Evolutionary conservation across 2,797 vertebrate species (phyloP), one percentile per base, ranked within the genome.

Genomic region (Hoplostethus atlanticus): DNA sequence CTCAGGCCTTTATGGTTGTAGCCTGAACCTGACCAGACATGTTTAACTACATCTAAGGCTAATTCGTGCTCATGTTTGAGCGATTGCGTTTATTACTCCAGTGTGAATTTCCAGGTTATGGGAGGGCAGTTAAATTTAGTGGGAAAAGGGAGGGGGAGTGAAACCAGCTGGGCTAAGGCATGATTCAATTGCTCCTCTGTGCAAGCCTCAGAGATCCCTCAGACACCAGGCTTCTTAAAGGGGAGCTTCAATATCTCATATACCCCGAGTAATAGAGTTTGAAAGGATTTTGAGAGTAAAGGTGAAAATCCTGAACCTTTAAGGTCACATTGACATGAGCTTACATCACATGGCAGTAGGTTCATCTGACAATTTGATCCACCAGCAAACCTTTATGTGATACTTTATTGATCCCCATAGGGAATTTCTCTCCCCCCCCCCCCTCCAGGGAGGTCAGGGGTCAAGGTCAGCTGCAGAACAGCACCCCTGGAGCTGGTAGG

Each of bases 21-120:
- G 59, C 48, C 21, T 75, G 25, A 81, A 87, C 84, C 34, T 79
- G 80, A 17, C 62, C 60, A 47, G 79, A 70, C 85, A 73, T 71
- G 84, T 87, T 83, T 74, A 25, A 71, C 65, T 64, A 75, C 65
- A 77, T 77, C 51, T 30, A 62, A 67, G 64, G 47, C 38, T 76
- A 83, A 81, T 84, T 86, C 36, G 46, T 52, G 61, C 51, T 76
- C 54, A 31, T 79, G 73, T 78, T 60, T 8, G 54, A 73, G 50
- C 65, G 36, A 53, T 53, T 68, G 55, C 36, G 46, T 87, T 74
- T 77, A 80, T 66, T 64, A 57, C 50, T 34, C 53, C 17, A 1
- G 48, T 73, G 67, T 59, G 68, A 65, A 11, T 71, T 78, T 78
- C 40, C 40, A 66, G 65, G 61, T 84, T 74, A 79, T 79, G 63